Evolutionary conservation across 2,113 vertebrate genomes (phyloP).

Genomic region (Halcyon senegalensis): DNA sequence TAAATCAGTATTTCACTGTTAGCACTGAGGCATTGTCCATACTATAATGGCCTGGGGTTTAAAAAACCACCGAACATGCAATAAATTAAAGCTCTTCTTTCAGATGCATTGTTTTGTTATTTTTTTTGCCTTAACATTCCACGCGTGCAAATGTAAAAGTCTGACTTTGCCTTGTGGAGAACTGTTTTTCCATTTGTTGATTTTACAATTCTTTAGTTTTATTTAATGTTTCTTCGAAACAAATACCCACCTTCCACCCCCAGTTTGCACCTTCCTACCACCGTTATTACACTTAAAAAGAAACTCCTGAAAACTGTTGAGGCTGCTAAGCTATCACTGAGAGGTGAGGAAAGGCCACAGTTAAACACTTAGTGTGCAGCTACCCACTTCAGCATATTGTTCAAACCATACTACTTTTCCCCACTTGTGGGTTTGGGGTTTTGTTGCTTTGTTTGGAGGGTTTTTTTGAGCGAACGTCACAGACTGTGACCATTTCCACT

Average conservation of each 20-base stretch:
- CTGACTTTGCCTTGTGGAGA: neutral
- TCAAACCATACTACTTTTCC: neutral
- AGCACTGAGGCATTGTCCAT: neutral
- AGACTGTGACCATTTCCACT: neutral
- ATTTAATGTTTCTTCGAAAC: neutral
- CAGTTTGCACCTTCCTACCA: neutral
- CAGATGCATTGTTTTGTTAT: neutral
- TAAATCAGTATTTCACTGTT: neutral
- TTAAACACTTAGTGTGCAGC: neutral
- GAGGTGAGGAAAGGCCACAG: neutral
- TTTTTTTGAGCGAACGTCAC: neutral
- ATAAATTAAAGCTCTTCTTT: neutral
- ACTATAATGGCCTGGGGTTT: neutral
- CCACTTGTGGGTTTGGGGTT: neutral
- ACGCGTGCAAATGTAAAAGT: neutral
- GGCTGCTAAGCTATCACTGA: neutral
- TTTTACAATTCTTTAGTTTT: neutral
- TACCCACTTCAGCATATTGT: neutral
- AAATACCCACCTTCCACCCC: neutral
- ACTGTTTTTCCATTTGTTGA: neutral
- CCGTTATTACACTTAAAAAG: neutral
- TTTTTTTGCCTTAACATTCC: neutral
- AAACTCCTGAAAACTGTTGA: neutral
- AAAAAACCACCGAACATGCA: neutral
- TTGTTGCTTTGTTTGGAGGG: neutral